These are phyloP conservation scores for Arion vulgaris DNA, from an alignment of 1,140 invertebrate species.

Conservation along the genomic window DNA sequence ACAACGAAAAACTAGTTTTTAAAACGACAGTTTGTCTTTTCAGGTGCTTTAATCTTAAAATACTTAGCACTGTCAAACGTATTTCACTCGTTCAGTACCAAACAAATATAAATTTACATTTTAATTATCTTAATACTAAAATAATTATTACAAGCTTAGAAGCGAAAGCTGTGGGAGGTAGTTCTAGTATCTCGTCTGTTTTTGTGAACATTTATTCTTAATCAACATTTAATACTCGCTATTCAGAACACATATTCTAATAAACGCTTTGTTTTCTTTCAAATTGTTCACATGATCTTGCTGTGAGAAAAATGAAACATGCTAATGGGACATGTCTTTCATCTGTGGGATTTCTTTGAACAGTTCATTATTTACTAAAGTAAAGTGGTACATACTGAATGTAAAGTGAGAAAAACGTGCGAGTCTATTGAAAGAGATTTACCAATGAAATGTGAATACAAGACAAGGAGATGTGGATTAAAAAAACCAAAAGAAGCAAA, in stretches of 20 bases:
- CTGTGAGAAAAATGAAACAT: background rate
- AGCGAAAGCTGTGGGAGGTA: background rate
- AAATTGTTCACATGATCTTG: background rate
- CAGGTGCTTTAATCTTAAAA: background rate
- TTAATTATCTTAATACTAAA: slow-evolving; percentile 12
- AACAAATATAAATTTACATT: slow-evolving; percentile 31
- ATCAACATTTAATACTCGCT: background rate
- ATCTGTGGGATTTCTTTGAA: too few species aligned
- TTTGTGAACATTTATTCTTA: background rate
- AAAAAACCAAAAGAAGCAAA: too few species aligned
- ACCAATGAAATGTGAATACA: too few species aligned
- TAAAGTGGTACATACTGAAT: too few species aligned
- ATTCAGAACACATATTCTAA: background rate
- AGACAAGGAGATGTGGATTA: too few species aligned
- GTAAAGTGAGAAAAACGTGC: too few species aligned
- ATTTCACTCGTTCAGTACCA: background rate
- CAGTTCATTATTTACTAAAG: too few species aligned
- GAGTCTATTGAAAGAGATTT: too few species aligned
- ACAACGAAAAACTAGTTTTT: background rate
- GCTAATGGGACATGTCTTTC: background rate
- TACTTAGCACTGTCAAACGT: background rate
- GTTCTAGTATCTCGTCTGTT: background rate
- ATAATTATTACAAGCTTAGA: background rate
- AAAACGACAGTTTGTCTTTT: background rate
- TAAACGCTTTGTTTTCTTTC: background rate